Evolutionary conservation across 2,888 invertebrate species (phyloP).

Genomic region (Leptura quadrifasciata): DNA sequence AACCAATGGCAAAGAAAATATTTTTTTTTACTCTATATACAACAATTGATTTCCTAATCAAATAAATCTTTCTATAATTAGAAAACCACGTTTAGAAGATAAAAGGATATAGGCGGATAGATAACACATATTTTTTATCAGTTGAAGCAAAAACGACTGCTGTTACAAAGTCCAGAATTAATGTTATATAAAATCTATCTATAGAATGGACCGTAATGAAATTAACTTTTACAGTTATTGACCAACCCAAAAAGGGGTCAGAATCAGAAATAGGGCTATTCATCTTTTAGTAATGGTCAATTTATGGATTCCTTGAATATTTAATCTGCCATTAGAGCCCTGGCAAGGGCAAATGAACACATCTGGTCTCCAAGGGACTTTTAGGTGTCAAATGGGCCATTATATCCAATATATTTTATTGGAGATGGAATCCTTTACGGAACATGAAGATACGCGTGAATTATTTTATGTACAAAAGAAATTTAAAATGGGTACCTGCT

Average conservation of each 20-base stretch:
- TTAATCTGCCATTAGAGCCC: conserved; percentile 40
- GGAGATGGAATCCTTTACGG: conserved; percentile 17
- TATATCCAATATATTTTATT: conserved; percentile 31
- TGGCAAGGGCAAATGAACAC: conserved; percentile 39
- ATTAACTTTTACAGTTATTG: conserved; percentile 41
- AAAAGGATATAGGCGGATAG: not conserved
- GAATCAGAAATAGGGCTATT: conserved; percentile 38
- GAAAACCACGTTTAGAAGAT: not conserved
- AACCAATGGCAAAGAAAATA: no score
- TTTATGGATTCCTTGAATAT: conserved; percentile 42
- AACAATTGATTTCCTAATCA: no score
- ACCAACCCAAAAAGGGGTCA: conserved; percentile 29
- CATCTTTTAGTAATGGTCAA: conserved; percentile 41
- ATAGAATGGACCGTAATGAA: not conserved
- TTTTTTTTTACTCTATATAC: no score
- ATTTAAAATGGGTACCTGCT: not conserved
- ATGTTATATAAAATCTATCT: not conserved
- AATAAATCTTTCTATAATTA: not conserved
- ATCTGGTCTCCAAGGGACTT: conserved; percentile 35
- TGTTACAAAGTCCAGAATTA: not conserved
- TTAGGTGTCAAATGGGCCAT: conserved; percentile 39
- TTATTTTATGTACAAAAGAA: not conserved
- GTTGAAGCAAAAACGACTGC: not conserved
- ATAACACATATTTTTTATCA: not conserved
- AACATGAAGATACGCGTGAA: not conserved